Percentiles rank a stretch among this genome's conserved stretches.
Evolutionary conservation across 2,797 vertebrate genomes (phyloP).

Genomic region (Sebastolobus altivelis): DNA sequence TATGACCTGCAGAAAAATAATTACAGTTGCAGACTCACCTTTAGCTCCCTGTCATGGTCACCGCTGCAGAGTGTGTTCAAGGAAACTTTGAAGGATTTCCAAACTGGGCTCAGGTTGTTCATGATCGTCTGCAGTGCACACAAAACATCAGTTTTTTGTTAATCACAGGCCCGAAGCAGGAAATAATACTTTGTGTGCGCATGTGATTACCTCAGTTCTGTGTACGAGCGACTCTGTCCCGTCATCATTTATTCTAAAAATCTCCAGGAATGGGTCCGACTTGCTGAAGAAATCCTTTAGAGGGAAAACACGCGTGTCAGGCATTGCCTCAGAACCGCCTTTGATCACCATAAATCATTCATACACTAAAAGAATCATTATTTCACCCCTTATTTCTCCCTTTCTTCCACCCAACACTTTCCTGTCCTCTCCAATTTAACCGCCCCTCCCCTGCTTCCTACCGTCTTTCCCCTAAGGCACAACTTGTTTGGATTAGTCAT

Average conservation of each 20-base stretch:
- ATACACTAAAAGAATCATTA: slow-evolving; percentile 58
- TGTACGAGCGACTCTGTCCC: slow-evolving; percentile 97
- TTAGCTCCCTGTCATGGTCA: slow-evolving; percentile 94
- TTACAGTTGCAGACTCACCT: slow-evolving; percentile 86
- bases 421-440: slow-evolving; percentile 57
- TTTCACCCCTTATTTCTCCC: slow-evolving; percentile 43
- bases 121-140: slow-evolving; percentile 90
- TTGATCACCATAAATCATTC: slow-evolving; percentile 71
- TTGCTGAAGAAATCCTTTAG: slow-evolving; percentile 99
- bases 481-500: slow-evolving; percentile 80
- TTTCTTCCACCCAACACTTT: slow-evolving; percentile 42
- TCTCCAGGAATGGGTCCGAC: slow-evolving; percentile 98
- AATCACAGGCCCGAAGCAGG: neutral
- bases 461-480: slow-evolving; percentile 64
- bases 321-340: slow-evolving; percentile 41
- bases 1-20: neutral
- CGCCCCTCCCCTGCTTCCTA: slow-evolving; percentile 50
- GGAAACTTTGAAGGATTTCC: slow-evolving; percentile 99
- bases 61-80: slow-evolving; percentile 98
- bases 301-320: slow-evolving; percentile 56
- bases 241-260: slow-evolving; percentile 97
- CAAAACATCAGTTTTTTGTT: neutral
- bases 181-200: neutral
- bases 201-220: slow-evolving; percentile 93
- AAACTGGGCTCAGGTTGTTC: slow-evolving; percentile 98